phyloP scores from a whole-genome alignment of 37 sponge, comb jelly and placozoan species.

The Bolinopsis microptera region DNA sequence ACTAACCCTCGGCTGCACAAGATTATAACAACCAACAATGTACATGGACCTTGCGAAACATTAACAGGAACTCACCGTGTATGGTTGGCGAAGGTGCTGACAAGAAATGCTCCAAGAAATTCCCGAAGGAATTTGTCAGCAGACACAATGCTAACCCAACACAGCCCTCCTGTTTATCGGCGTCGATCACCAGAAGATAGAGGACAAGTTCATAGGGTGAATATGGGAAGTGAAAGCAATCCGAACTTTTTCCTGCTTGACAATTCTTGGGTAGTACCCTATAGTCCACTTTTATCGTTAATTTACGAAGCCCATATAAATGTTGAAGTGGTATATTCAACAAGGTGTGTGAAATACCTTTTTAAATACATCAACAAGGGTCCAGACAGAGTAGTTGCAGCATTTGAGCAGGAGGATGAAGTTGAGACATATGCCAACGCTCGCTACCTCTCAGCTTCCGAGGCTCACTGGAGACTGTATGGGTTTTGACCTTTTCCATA shows the following conservation, averaged over 20 bases:
- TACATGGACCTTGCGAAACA: conserved; percentile 26
- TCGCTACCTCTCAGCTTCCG: conserved; percentile 28
- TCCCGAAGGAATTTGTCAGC: background rate
- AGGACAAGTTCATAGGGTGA: background rate
- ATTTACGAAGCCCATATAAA: background rate
- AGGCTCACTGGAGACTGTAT: conserved; percentile 59
- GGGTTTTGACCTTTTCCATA: background rate
- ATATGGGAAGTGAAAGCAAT: background rate
- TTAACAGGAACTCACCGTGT: background rate
- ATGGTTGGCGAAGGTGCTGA: conserved; percentile 34
- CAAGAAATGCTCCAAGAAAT: background rate
- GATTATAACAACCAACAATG: background rate
- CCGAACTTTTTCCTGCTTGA: background rate
- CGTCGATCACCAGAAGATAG: background rate
- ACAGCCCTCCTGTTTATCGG: background rate
- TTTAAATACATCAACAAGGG: conserved; percentile 9
- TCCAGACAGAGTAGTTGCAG: background rate
- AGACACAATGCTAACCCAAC: background rate
- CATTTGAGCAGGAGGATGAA: background rate
- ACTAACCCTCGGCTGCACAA: background rate
- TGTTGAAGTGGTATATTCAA: background rate
- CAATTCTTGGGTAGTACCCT: conserved; percentile 23
- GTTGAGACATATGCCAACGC: conserved; percentile 36
- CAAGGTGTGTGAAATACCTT: conserved; percentile 10
- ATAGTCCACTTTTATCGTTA: background rate